phyloP scores from a whole-genome alignment of 2,113 vertebrate species.

The Saccopteryx bilineata region DNA sequence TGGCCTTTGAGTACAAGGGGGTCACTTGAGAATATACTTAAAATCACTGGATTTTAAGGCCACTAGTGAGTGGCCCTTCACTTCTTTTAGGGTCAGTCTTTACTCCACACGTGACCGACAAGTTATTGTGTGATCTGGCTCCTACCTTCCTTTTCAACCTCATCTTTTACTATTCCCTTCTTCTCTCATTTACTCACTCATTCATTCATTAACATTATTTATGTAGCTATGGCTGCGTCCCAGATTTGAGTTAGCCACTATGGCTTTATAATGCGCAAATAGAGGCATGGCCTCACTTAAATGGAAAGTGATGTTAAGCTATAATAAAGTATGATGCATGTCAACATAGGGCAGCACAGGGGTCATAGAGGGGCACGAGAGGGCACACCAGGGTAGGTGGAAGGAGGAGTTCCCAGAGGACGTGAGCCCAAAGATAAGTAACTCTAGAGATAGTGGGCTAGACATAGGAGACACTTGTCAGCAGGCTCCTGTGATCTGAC shows the following conservation, averaged over 20 bases:
- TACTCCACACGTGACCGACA: not conserved
- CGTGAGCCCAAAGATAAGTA: slow-evolving; percentile 10
- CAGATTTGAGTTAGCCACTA: not conserved
- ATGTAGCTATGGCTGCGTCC: slow-evolving; percentile 8
- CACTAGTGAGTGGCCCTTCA: not conserved
- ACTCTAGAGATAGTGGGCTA: not conserved
- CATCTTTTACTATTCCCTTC: not conserved
- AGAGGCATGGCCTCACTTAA: not conserved
- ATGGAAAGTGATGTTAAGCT: not conserved
- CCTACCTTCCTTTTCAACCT: not conserved
- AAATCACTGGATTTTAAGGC: not conserved
- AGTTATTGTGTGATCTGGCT: not conserved
- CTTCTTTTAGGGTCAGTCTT: not conserved
- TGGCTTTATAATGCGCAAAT: not conserved
- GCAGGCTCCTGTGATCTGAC: not conserved
- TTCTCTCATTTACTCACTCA: not conserved
- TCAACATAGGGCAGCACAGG: not conserved
- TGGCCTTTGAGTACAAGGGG: not conserved
- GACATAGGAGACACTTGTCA: not conserved
- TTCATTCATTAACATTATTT: not conserved
- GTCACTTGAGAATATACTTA: slow-evolving; percentile 22
- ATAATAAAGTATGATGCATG: not conserved
- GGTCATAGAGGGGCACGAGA: not conserved
- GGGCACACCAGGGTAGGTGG: not conserved
- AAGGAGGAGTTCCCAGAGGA: not conserved